Evolutionary conservation across 2,113 vertebrate genomes (phyloP).

Genomic region (Charina bottae): DNA sequence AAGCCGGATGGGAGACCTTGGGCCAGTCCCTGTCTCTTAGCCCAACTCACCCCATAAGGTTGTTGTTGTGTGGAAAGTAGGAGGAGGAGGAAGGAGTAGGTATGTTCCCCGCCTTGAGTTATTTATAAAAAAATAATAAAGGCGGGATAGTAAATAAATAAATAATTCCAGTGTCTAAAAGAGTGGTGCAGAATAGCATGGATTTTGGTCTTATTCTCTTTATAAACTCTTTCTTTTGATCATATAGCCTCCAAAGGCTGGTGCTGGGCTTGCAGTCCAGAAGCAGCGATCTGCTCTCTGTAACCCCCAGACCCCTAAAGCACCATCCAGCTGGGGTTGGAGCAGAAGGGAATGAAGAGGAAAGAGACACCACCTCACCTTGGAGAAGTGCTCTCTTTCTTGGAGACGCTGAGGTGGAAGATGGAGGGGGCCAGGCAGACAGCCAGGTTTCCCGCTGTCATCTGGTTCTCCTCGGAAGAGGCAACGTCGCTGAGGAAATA

Average conservation of each 20-base stretch:
- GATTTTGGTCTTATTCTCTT: not conserved
- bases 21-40: no score
- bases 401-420: constrained; percentile 86
- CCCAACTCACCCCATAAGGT: no score
- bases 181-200: not conserved
- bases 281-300: no score
- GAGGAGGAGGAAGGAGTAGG: no score
- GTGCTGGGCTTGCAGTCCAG: not conserved
- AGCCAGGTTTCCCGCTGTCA: constrained; percentile 85
- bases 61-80: no score
- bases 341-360: not conserved
- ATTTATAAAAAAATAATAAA: no score
- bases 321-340: no score
- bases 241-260: not conserved
- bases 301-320: no score
- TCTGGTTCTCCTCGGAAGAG: constrained; percentile 84
- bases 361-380: constrained; percentile 66
- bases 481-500: constrained; percentile 89
- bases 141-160: no score
- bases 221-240: not conserved
- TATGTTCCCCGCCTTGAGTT: no score
- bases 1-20: no score
- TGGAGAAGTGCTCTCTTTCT: constrained; percentile 81
- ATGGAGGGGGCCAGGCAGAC: constrained; percentile 88
- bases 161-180: no score